Percentiles rank a stretch among this genome's conserved stretches.
Evolutionary conservation across 2,113 vertebrate species (phyloP).

Genomic region (Peromyscus polionotus): DNA sequence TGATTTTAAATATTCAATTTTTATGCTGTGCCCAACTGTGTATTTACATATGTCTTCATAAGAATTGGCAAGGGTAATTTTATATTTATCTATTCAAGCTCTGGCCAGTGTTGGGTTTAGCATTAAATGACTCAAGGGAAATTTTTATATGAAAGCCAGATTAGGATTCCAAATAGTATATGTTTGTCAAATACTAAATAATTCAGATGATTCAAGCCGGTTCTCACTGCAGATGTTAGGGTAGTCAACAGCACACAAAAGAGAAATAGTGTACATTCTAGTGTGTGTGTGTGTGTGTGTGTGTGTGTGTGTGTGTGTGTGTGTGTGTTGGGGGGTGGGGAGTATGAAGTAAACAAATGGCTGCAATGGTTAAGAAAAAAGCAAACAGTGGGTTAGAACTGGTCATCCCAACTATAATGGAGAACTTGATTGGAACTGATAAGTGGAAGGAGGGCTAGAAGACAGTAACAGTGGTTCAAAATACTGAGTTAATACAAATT

Average conservation of each 20-base stretch:
- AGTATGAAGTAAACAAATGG: not conserved
- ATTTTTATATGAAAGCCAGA: constrained; percentile 67
- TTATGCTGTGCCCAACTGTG: not conserved
- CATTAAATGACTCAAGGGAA: constrained; percentile 67
- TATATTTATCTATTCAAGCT: constrained; percentile 75
- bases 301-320: too few species aligned
- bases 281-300: not conserved
- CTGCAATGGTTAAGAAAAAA: not conserved
- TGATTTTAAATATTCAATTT: constrained; percentile 73
- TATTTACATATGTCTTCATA: constrained; percentile 75
- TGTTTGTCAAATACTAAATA: constrained; percentile 76
- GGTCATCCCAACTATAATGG: not conserved
- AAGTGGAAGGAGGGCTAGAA: not conserved
- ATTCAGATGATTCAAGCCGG: constrained; percentile 63
- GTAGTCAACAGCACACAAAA: not conserved
- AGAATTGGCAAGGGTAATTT: constrained; percentile 75
- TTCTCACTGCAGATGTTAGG: constrained; percentile 11
- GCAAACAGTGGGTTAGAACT: not conserved
- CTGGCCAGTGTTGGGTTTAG: constrained; percentile 51
- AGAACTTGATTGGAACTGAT: not conserved
- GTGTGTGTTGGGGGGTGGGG: not conserved
- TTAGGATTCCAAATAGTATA: constrained; percentile 62
- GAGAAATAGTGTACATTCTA: not conserved
- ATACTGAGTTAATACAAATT: not conserved
- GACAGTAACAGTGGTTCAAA: not conserved